Evolutionary conservation across 2,888 invertebrate species (phyloP).

Genomic region (Panzeria rudis): DNA sequence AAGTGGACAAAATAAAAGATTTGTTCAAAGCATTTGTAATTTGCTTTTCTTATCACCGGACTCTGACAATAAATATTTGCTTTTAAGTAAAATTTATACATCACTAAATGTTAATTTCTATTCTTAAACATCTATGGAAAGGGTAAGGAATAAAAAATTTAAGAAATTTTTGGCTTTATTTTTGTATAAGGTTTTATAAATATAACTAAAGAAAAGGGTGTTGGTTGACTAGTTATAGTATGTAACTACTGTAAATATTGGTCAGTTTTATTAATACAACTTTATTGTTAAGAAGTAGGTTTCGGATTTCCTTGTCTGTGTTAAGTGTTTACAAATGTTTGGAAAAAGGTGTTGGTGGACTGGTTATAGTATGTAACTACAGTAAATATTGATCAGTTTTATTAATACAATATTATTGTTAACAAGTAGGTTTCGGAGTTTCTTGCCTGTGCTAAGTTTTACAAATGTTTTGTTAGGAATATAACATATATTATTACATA

Average conservation of each 20-base stretch:
- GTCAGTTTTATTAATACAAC: too few species aligned
- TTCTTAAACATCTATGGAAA: not conserved
- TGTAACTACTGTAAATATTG: not conserved
- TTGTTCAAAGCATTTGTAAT: slow-evolving; percentile 1
- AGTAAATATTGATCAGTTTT: too few species aligned
- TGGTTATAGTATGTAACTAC: too few species aligned
- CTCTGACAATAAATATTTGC: not conserved
- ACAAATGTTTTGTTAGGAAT: too few species aligned
- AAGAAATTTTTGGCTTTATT: not conserved
- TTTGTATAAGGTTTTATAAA: not conserved
- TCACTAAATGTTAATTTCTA: not conserved
- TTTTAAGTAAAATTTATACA: slow-evolving; percentile 13
- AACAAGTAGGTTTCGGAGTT: too few species aligned
- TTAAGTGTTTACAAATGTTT: too few species aligned
- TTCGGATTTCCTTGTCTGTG: too few species aligned
- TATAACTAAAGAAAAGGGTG: not conserved
- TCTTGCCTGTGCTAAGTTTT: too few species aligned
- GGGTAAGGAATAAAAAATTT: not conserved
- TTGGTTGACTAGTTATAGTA: not conserved
- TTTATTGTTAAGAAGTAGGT: too few species aligned
- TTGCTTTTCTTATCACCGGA: not conserved
- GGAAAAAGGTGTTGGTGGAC: too few species aligned
- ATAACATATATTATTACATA: too few species aligned
- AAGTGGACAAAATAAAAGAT: not conserved
- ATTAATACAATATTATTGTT: too few species aligned